Percentiles rank a stretch among this genome's conserved stretches.
Conservation (phyloP, 2,113 vertebrate species). For the Steatornis caripensis region DNA sequence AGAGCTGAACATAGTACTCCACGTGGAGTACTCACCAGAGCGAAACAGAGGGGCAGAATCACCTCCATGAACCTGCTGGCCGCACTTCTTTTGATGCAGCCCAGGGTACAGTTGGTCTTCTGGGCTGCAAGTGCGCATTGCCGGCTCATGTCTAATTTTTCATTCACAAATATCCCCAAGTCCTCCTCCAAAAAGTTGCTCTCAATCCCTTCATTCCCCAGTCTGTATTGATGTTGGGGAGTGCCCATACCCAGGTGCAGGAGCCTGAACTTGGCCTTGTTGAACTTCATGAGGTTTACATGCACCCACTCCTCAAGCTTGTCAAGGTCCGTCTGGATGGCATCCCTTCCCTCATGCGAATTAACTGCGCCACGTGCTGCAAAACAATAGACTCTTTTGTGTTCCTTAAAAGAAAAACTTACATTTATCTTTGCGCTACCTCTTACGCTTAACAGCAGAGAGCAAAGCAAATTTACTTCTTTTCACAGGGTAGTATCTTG, state of each 20-base stretch:
- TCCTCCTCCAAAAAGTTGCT: neutral
- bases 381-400: neutral
- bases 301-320: rapidly evolving
- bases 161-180: neutral
- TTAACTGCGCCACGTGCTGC: neutral
- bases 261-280: neutral
- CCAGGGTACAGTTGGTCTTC: neutral
- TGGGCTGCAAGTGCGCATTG: neutral
- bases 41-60: neutral
- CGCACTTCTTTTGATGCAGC: neutral
- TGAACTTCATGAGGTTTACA: neutral
- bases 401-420: neutral
- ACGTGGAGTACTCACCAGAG: too few relatives aligned
- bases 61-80: neutral
- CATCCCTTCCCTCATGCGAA: neutral
- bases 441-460: neutral
- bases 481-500: neutral
- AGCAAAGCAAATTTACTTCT: neutral
- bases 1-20: neutral
- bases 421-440: neutral
- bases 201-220: rapidly evolving
- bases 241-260: rapidly evolving
- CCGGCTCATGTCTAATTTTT: neutral
- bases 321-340: neutral
- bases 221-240: rapidly evolving